Evolutionary conservation across 1,140 invertebrate species (phyloP), one percentile per base, ranked within the genome.

Genomic region (Phthorimaea operculella): DNA sequence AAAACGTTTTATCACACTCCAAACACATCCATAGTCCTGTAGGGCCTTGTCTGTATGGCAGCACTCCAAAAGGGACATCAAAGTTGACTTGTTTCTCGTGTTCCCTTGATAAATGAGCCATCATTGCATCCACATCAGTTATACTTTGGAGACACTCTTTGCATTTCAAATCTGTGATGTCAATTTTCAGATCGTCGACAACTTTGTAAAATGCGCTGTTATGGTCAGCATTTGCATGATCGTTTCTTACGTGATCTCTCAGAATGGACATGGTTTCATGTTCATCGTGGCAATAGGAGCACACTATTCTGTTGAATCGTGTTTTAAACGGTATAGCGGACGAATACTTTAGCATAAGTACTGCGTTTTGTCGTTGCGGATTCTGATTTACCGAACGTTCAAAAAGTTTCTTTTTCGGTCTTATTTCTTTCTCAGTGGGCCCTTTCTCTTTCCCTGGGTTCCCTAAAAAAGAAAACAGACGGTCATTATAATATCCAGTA

Each of bases 381-480:
- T 82, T 83, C 76, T 82, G 80, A 62, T 68, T 77, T 61, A 83
- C 80, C 21, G 76, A 78, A 60, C 77, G 70, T 79, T 83, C 79
- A 53, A 82, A 83, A 59, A 82, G 67, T 69, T 72, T 78, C 72
- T 79, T 76, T 79, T 80, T 84, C 68, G 73, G 70, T 74, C 73
- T 82, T 66, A 55, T 72, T 70, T 77, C 71, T 75, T 74, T 80
- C 55, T 78, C 68, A 62, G 62, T 75, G 63, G 72, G 57, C 65
- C 65, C 76, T 63, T 74, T 68, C 64, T 70, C 69, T 68, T 79
- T 68, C 72, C 64, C 78, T 72, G 57, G 74, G 57, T 70, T 58
- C 67, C 81, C 81, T 84, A 84, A 83, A 84, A 83, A 82, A 82
- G 72, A 75, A 79, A 84, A 84, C 21, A 28, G 67, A 66, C 74